Evolutionary conservation across 2,888 invertebrate genomes (phyloP), one percentile per base, ranked within the genome.

Genomic region (Dione vanillae): DNA sequence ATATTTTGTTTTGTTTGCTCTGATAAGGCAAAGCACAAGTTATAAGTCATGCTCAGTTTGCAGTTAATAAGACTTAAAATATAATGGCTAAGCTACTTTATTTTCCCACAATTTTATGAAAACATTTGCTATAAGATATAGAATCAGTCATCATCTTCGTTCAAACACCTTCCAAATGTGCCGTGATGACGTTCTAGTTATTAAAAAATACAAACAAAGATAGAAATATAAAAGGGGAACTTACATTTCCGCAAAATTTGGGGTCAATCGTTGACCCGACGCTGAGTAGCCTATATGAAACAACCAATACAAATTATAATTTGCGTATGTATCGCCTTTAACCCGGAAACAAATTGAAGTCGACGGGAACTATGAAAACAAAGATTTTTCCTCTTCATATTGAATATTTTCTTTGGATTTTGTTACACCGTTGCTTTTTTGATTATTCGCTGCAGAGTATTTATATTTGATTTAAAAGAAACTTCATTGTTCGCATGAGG

Each of bases 241-340:
- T 56, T n/a, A 27, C 16, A 45, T 61, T 45, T 27, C 11, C 43
- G 10, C 43, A 16, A 27, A 61, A 45, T 45, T 16, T 35, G 1
- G 14, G 62, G 47, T 64, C 64, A 64, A 64, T 64, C 19, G 49
- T 49, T 64, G 64, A 37, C 16, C 64, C 64, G 35, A 37, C 37
- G 64, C 40, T 64, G 64, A 64, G 45, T 61, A 27, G 61, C 16
- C 61, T 27, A 37, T 64, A 61, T 61, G 49, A 64, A 64, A 64
- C 64, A 64, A 64, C 35, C 64, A 49, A 64, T 49, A 64, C 40
- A 64, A 64, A 64, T 64, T 47, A 64, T 64, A 40, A 64, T 64
- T 64, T 64, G 64, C 40, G 37, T 64, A 64, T 40, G 47, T 64
- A 64, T 64, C 40, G 49, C 19, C 49, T 49, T 64, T 49, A 49